Percentiles rank a stretch among this genome's conserved stretches.
Evolutionary conservation across 2,888 invertebrate genomes (phyloP).

Genomic region (Drosophila pullipes): DNA sequence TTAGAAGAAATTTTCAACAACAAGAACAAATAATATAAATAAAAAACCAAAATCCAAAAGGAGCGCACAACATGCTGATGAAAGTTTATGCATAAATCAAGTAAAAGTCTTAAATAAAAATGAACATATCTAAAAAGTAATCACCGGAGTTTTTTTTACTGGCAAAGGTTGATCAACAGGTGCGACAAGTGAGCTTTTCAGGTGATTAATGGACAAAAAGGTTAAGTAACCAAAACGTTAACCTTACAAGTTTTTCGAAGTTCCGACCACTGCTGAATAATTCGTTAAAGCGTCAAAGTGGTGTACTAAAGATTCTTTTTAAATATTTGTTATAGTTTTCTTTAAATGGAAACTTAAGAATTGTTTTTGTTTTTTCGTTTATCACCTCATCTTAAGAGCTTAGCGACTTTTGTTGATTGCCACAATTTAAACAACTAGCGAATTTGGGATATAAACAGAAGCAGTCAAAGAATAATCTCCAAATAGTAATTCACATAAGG

Average conservation of each 20-base stretch:
- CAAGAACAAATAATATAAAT: conserved; percentile 13
- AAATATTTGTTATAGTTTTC: neutral
- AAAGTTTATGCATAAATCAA: conserved; percentile 74
- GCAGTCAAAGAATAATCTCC: conserved; percentile 8
- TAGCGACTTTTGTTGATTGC: neutral
- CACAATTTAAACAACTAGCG: neutral
- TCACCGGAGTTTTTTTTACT: conserved; percentile 21
- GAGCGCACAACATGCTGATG: conserved; percentile 38
- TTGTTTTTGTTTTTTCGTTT: neutral
- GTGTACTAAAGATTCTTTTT: neutral
- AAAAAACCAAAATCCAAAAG: conserved; percentile 40
- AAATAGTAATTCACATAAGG: conserved; percentile 19
- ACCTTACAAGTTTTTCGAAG: neutral
- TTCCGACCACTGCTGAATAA: neutral
- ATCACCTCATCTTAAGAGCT: neutral
- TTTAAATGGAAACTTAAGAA: neutral
- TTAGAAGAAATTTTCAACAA: conserved; percentile 67
- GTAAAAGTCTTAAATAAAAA: conserved; percentile 78
- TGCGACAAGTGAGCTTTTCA: conserved; percentile 2
- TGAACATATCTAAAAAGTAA: conserved; percentile 80
- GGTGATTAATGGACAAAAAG: neutral
- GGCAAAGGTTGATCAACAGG: conserved; percentile 1
- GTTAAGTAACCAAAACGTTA: neutral
- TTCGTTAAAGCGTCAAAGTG: neutral
- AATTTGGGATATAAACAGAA: neutral